Base-by-base conservation (phyloP, 1,140 invertebrate species). In the Dinoponera quadriceps region DNA sequence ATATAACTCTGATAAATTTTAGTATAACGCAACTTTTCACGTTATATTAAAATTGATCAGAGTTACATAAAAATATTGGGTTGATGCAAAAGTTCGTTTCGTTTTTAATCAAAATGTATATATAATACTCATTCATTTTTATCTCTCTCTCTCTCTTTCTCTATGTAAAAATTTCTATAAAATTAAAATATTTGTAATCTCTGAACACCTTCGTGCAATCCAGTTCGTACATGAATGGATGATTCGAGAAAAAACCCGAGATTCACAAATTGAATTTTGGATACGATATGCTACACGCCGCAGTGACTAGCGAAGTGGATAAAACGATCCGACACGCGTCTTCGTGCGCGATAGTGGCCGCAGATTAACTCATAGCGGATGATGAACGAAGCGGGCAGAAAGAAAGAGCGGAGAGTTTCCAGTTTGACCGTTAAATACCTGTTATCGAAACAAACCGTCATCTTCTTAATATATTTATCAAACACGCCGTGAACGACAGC, bases 381-480 rank as follows among this genome's bases (percentile, higher is more conserved):
- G 60, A 72, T 63, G 57, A 66, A 33, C 71, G 83, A 48, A 87
- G 77, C 84, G 84, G 72, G 82, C 51, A 44, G 75, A 69, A 57
- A 38, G 63, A 78, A 66, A 78, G 63, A 78, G 14, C 48, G 18
- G 55, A 85, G 80, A 85, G 86, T 90, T 92, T 88, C 77, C 86
- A 86, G 84, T 63, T 78, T 78, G 84, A 72, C 89, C 83, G 90
- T 91, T 91, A 91, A 92, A 90, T 92, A 91, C 86, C 89, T 91
- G 89, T 92, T 91, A 90, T 90, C 87, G 83, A 91, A 92, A 92
- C 91, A 91, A 92, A 93, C 86, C 88, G 72, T 68, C 71, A 75
- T 87, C 86, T 78, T 91, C 86, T 85, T 92, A 92, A 93, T 93
- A 90, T 91, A 89, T 92, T 93, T 92, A 92, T 92, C 91, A 92